A percentile compares a stretch with the other conserved stretches of the same genome.
Conservation (phyloP, 1,140 invertebrate species). For the Micrasema longulum region DNA sequence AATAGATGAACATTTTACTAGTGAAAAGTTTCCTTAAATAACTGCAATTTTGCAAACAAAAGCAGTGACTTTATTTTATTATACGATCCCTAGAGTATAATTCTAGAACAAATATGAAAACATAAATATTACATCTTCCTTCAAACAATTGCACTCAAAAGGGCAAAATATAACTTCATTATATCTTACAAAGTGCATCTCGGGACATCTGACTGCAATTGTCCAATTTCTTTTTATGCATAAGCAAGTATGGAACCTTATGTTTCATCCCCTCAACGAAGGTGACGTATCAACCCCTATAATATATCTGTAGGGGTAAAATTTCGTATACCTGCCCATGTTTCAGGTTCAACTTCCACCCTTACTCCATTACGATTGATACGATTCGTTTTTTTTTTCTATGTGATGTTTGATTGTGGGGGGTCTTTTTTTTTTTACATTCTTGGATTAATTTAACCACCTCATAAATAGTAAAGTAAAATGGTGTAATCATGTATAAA, state of each 20-base stretch:
- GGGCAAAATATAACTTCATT: slow-evolving; percentile 15
- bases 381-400: slow-evolving; percentile 3
- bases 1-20: too few species aligned
- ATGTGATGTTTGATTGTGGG: too few species aligned
- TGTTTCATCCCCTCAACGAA: slow-evolving; percentile 8
- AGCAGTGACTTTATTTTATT: too few species aligned
- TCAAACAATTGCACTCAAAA: slow-evolving; percentile 9
- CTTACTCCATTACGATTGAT: slow-evolving; percentile 2
- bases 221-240: slow-evolving; percentile 27
- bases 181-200: slow-evolving; percentile 14
- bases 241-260: background rate
- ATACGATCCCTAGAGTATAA: too few species aligned
- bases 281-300: background rate
- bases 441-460: too few species aligned
- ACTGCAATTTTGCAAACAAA: too few species aligned
- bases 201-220: slow-evolving; percentile 1
- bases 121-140: background rate
- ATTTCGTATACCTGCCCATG: background rate
- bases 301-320: background rate
- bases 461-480: too few species aligned
- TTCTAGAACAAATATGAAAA: background rate
- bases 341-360: background rate
- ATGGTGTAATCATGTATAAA: too few species aligned
- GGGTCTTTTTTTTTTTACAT: too few species aligned
- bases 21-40: too few species aligned